Conservation (phyloP, 2,888 invertebrate species). For the Heliconius erato region DNA sequence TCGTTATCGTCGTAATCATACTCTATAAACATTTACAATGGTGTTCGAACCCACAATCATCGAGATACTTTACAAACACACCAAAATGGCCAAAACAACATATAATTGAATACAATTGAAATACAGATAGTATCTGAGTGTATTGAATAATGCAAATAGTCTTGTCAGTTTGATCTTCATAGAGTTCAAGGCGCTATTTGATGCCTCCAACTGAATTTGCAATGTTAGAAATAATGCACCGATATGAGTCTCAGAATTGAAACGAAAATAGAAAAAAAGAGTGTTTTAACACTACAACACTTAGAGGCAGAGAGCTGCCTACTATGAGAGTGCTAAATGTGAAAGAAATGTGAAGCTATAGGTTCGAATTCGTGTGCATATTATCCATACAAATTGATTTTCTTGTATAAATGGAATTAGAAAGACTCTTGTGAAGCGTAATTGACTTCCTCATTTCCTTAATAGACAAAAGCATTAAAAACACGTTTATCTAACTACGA, state of each 20-base stretch:
- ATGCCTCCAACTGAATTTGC: background rate
- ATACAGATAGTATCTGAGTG: background rate
- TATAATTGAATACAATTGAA: background rate
- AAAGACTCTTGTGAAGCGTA: no score
- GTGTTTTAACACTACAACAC: background rate
- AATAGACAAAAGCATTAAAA: no score
- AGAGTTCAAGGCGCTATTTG: background rate
- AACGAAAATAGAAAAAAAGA: background rate
- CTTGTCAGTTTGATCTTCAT: constrained; percentile 5
- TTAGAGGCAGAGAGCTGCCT: background rate
- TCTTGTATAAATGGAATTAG: no score
- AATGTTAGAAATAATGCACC: background rate
- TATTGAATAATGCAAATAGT: constrained; percentile 5
- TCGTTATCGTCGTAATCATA: no score
- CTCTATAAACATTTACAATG: no score
- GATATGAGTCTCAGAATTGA: background rate
- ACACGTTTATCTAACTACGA: no score
- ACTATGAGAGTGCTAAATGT: background rate
- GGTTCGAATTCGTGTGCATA: background rate
- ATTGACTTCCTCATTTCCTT: no score
- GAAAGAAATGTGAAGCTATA: background rate
- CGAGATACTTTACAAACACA: background rate
- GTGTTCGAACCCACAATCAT: background rate
- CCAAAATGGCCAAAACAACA: background rate
- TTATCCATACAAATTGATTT: no score